Percentiles rank a stretch among this genome's conserved stretches.
Conservation (phyloP, 2,113 vertebrate species). For the Gymnorhina tibicen region DNA sequence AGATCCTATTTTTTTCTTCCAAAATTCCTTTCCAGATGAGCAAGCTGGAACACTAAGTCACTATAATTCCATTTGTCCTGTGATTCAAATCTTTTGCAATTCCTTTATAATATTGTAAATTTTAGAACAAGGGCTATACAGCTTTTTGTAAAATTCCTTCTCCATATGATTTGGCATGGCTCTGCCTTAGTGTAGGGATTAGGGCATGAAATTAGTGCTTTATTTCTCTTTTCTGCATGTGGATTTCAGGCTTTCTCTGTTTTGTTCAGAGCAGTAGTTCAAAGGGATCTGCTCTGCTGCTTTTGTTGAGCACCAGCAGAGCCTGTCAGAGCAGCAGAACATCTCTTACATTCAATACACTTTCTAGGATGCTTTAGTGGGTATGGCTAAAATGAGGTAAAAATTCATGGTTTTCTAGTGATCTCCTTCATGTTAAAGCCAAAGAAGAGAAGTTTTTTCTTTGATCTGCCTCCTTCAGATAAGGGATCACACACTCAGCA, state of each 20-base stretch:
- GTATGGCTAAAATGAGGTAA: neutral
- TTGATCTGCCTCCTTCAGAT: neutral
- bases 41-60: neutral
- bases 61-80: neutral
- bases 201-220: neutral
- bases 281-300: neutral
- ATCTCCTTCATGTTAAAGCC: neutral
- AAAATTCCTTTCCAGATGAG: neutral
- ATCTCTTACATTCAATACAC: neutral
- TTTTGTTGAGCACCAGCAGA: neutral
- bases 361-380: neutral
- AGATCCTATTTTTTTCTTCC: neutral
- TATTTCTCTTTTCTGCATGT: neutral
- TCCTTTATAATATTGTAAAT: neutral
- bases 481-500: neutral
- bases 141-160: neutral
- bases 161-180: neutral
- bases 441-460: neutral
- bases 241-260: neutral
- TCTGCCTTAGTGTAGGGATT: neutral
- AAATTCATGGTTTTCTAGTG: neutral
- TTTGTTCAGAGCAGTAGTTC: neutral
- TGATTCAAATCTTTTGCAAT: neutral
- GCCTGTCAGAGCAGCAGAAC: neutral
- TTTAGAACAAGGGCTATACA: neutral